Percentiles rank a stretch among this genome's conserved stretches.
phyloP scores from a whole-genome alignment of 2,888 invertebrate species.

The Atrina japonica region DNA sequence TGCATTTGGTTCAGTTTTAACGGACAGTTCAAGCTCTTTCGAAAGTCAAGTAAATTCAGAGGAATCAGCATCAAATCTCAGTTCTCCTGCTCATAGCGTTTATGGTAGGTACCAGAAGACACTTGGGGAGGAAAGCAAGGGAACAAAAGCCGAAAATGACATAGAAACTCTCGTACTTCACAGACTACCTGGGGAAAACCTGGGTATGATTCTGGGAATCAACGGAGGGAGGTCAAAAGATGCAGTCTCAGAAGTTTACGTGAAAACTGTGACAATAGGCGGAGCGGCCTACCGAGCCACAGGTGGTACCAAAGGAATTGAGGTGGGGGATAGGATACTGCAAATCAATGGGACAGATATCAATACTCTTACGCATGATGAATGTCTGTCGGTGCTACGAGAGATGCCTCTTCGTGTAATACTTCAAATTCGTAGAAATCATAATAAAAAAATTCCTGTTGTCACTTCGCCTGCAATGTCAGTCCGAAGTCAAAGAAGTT shows the following conservation, averaged over 20 bases:
- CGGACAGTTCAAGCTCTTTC: conserved; percentile 53
- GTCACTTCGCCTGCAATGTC: conserved; percentile 16
- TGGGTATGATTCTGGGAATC: conserved; percentile 95
- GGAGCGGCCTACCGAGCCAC: conserved; percentile 74
- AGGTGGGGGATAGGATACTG: conserved; percentile 94
- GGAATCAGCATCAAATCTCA: conserved; percentile 45
- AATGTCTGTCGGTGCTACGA: conserved; percentile 94
- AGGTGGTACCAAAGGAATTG: conserved; percentile 81
- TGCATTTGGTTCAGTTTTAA: conserved; percentile 47
- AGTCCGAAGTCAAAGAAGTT: conserved; percentile 1
- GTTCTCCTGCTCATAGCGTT: conserved; percentile 50
- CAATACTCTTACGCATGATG: conserved; percentile 89
- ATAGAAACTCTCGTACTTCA: conserved; percentile 85
- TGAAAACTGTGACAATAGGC: conserved; percentile 81
- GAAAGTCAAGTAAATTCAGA: conserved; percentile 52
- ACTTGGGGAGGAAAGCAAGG: conserved; percentile 23
- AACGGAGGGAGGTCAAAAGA: conserved; percentile 93
- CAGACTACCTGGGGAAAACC: conserved; percentile 92
- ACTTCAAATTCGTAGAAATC: conserved; percentile 61
- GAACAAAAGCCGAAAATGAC: conserved; percentile 9
- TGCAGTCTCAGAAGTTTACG: conserved; percentile 89
- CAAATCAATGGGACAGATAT: conserved; percentile 91
- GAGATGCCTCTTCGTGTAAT: conserved; percentile 84
- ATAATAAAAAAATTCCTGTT: conserved; percentile 21
- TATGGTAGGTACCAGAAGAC: conserved; percentile 62